These are phyloP conservation scores for Xyliphius kryptos DNA, from an alignment of 2,113 vertebrate species.

Conservation along the genomic window DNA sequence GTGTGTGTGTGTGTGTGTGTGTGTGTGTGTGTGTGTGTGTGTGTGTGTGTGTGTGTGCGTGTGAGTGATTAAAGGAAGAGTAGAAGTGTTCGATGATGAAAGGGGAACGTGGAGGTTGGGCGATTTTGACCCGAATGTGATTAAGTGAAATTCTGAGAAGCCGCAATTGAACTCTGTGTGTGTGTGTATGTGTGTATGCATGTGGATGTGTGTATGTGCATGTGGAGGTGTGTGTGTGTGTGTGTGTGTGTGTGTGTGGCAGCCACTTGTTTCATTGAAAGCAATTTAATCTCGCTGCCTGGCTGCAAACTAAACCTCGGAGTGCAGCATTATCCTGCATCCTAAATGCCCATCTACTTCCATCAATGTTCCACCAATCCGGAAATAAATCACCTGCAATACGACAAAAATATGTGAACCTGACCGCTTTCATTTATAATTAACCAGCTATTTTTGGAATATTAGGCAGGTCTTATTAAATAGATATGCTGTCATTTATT, in stretches of 20 bases:
- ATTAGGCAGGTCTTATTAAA: too few species aligned
- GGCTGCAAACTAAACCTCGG: constrained; percentile 1
- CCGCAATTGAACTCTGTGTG: constrained; percentile 5
- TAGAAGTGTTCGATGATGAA: constrained; percentile 25
- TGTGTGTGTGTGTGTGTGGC: constrained; percentile 17
- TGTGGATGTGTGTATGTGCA: not conserved
- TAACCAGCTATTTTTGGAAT: too few species aligned
- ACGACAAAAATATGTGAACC: too few species aligned
- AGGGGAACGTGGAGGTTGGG: constrained; percentile 10
- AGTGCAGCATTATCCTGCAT: constrained; percentile 9
- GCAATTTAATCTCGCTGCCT: constrained; percentile 28
- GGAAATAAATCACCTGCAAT: not conserved
- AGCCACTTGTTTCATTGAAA: constrained; percentile 1
- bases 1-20: constrained; percentile 5
- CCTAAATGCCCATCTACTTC: constrained; percentile 13
- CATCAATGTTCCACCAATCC: not conserved
- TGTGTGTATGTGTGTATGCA: constrained; percentile 1
- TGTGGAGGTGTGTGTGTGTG: constrained; percentile 21
- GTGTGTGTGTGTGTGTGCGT: constrained; percentile 15
- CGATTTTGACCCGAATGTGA: constrained; percentile 30
- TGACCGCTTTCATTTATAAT: too few species aligned
- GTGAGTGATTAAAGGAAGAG: constrained; percentile 30
- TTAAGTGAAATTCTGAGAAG: constrained; percentile 31
- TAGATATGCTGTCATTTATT: too few species aligned
- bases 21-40: constrained; percentile 6